phyloP scores from a whole-genome alignment of 2,113 vertebrate species.

The Platichthys flesus region DNA sequence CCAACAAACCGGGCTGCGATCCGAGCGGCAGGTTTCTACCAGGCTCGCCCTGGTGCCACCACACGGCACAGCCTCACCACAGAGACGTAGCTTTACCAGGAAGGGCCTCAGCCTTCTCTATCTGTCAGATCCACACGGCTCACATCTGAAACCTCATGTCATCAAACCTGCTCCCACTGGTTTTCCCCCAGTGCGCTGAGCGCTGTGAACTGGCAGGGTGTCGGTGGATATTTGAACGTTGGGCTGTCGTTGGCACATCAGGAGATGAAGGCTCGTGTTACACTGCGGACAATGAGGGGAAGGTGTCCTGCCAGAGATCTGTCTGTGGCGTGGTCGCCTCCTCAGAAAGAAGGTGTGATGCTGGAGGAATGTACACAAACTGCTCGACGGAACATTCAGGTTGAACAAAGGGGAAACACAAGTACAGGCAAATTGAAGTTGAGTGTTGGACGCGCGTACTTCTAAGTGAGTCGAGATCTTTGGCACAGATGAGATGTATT shows the following conservation, averaged over 20 bases:
- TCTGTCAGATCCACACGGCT: constrained; percentile 28
- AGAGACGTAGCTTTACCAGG: constrained; percentile 1
- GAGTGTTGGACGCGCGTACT: background rate
- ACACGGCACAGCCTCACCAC: constrained; percentile 42
- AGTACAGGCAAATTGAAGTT: background rate
- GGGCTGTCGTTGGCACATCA: constrained; percentile 15
- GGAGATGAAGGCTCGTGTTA: constrained; percentile 27
- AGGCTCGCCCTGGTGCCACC: constrained; percentile 38
- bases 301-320: constrained; percentile 28
- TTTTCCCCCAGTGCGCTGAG: constrained; percentile 8
- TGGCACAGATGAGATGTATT: background rate
- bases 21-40: constrained; percentile 44
- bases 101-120: constrained; percentile 22
- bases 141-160: constrained; percentile 34
- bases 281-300: constrained; percentile 4
- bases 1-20: background rate
- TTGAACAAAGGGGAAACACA: background rate
- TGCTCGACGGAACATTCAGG: background rate
- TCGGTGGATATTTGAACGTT: constrained; percentile 23
- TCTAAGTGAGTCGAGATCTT: background rate
- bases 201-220: constrained; percentile 11
- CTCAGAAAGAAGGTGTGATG: constrained; percentile 1
- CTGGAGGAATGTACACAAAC: background rate
- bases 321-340: constrained; percentile 10
- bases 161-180: constrained; percentile 38